A percentile compares a stretch with the other conserved stretches of the same genome.
Evolutionary conservation across 2,113 vertebrate genomes (phyloP).

Genomic region (Clupea harengus): DNA sequence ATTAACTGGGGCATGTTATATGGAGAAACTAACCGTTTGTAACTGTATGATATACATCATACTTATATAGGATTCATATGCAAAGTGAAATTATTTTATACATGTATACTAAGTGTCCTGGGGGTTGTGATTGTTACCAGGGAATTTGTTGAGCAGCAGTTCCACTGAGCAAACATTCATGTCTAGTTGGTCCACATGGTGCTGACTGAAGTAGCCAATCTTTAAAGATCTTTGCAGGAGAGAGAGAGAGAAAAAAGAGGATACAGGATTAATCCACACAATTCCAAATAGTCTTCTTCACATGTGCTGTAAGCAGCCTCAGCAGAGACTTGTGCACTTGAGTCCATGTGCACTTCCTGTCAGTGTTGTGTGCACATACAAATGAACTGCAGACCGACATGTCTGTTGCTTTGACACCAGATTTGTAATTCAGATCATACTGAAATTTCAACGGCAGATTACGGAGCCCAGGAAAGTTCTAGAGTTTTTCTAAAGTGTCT

Average conservation of each 20-base stretch:
- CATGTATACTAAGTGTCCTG: neutral
- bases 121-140: slow-evolving; percentile 56
- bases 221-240: slow-evolving; percentile 83
- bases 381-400: too few species aligned
- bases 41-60: neutral
- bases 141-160: slow-evolving; percentile 88
- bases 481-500: too few species aligned
- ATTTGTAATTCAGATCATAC: too few species aligned
- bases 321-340: neutral
- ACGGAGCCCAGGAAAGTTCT: too few species aligned
- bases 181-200: slow-evolving; percentile 96
- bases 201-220: slow-evolving; percentile 97
- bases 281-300: neutral
- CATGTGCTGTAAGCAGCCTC: too few species aligned
- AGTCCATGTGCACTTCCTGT: too few species aligned
- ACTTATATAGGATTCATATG: neutral
- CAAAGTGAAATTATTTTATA: neutral
- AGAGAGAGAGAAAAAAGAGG: neutral
- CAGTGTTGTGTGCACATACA: too few species aligned
- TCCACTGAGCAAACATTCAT: slow-evolving; percentile 92
- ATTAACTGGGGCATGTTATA: neutral
- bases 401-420: too few species aligned
- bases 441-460: too few species aligned
- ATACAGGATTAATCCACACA: neutral
- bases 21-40: neutral